A percentile compares a stretch with the other conserved stretches of the same genome.
These are phyloP conservation scores for Synergus laeviventris DNA, from an alignment of 2,888 invertebrate genomes.

Conservation along the genomic window DNA sequence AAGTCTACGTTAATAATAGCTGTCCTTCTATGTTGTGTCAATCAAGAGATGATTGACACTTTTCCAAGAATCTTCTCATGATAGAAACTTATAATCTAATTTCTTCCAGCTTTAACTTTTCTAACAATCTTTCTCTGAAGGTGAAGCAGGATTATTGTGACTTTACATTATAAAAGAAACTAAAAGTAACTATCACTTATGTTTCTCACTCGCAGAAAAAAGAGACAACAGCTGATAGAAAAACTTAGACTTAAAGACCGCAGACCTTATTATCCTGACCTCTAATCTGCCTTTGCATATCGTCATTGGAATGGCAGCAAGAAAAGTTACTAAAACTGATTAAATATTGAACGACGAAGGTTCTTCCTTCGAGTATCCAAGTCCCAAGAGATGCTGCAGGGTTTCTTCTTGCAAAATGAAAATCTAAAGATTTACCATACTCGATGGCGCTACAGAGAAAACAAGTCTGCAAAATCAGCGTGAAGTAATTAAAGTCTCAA, in stretches of 20 bases:
- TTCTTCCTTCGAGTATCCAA: neutral
- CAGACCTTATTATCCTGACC: slow-evolving; percentile 14
- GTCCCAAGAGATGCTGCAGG: neutral
- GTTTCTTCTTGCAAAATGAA: slow-evolving; percentile 12
- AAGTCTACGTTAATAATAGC: no score
- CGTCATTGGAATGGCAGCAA: slow-evolving; percentile 13
- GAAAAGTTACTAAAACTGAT: slow-evolving; percentile 33
- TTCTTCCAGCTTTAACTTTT: no score
- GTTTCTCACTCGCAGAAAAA: neutral
- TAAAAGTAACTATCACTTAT: neutral
- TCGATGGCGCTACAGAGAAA: neutral
- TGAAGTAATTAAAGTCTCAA: no score
- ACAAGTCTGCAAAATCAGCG: no score
- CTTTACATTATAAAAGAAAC: neutral
- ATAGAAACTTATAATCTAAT: no score
- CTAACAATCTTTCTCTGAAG: no score
- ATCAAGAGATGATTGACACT: no score
- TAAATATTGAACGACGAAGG: slow-evolving; percentile 12
- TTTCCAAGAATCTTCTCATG: no score
- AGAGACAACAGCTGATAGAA: neutral
- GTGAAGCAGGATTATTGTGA: no score
- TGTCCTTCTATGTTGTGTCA: no score
- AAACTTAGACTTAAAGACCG: neutral
- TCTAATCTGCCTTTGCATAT: neutral
- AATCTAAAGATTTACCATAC: neutral